Evolutionary conservation across 2,888 invertebrate genomes (phyloP), one percentile per base, ranked within the genome.

Genomic region (Eustalomyia histrio): DNA sequence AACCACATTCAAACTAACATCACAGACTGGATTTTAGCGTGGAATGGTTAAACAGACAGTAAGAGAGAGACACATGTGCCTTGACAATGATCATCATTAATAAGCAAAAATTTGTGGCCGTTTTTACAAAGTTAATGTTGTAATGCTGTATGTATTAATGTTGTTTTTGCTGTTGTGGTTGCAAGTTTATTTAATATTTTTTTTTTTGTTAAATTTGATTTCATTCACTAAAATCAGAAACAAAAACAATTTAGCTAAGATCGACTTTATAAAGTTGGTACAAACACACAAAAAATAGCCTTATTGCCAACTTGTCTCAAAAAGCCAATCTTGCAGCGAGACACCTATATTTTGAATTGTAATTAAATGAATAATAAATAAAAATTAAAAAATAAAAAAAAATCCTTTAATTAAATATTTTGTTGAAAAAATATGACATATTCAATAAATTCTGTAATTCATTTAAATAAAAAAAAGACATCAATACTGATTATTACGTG

Each of bases 51-150:
- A 12, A 12, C 29, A 12, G 4, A n/a, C 16, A 73, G 74, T 3
- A n/a, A n/a, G n/a, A n/a, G n/a, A n/a, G 29, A 80, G 76, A 83
- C 83, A 83, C 76, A 74, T 82, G 79, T 81, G 83, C 83, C 84
- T 84, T 84, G 83, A 80, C 84, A 84, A 84, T 84, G 84, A 84
- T 84, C 82, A 83, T 83, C 84, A 84, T 84, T 84, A 84, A 84
- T 84, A 84, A 84, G 76, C 76, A 79, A 82, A 74, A 80, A 73
- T 80, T 78, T 82, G 79, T 64, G 78, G 80, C 50, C 55, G 63
- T 65, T 53, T 68, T 72, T 78, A 18, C 50, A 74, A 71, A 68
- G 24, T 67, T 68, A 53, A 47, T 80, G 58, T 67, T 79, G 73
- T 64, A 69, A 76, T n/a, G 64, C 63, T 68, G 64, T 64, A 64